Base-by-base conservation (phyloP, 2,888 invertebrate genomes). In the Panzeria rudis region DNA sequence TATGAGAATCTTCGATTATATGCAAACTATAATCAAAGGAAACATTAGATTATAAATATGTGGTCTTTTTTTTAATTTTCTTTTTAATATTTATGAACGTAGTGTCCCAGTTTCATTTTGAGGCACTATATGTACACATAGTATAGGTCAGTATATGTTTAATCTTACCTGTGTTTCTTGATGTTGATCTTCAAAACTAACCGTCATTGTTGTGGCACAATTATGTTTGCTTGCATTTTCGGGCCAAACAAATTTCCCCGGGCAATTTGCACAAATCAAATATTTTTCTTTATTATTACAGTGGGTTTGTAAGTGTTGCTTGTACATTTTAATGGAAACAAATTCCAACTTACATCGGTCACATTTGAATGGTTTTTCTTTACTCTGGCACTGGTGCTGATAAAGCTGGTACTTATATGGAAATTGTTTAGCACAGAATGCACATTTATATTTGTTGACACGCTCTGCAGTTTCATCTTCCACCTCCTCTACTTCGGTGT, bases 341-440 rank as follows among this genome's bases (percentile, higher is more conserved):
- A 94, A 94, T 20, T 93, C 90, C 91, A 94, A 93, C 23, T 92
- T 91, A 87, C 95, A 95, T 11, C 92, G 89, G 50, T 92, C 92
- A 86, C 95, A 95, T 25, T 93, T 92, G 50, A 93, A 91, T 0
- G 93, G 93, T 3, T 93, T 89, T 76, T 93, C 93, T 0, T 93
- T 82, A 0, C 84, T 84, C 71, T 92, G 92, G 20, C 89, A 87
- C n/a, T 88, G 86, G 86, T 92, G 92, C 0, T 77, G 64, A 54
- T 91, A 88, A 0, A 90, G 77, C 23, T 88, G 88, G 84, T 90
- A 84, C 47, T 91, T 90, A 15, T 91, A 89, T 1, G 86, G 80
- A 62, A 90, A 92, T 5, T 47, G 61, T 8, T 80, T 71, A 3
- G 86, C 83, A 79, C 92, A 92, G 1, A 88, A 56, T 13, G 84